Evolutionary conservation across 2,888 invertebrate species (phyloP).

Genomic region (Ennomos erosarius): DNA sequence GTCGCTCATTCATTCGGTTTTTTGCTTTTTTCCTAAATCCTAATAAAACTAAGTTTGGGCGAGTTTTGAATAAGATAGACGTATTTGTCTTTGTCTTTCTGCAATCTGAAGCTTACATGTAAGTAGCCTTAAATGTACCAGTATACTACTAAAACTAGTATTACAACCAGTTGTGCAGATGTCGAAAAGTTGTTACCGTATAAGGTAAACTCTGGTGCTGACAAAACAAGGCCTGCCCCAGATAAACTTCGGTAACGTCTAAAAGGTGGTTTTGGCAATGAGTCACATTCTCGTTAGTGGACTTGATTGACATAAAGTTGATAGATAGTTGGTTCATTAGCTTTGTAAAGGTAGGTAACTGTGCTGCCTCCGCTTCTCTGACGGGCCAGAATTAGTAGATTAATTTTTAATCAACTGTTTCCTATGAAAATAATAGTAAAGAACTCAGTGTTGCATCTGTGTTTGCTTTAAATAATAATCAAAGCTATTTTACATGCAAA

Average conservation of each 20-base stretch:
- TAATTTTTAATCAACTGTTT: too few relatives aligned
- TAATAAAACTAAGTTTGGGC: background rate
- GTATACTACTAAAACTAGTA: conserved; percentile 4
- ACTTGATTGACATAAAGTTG: conserved; percentile 55
- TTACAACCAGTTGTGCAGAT: conserved; percentile 53
- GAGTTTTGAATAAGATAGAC: conserved; percentile 40
- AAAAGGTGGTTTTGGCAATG: conserved; percentile 59
- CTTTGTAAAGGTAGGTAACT: conserved; percentile 54
- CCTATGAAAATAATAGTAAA: too few relatives aligned
- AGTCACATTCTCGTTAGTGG: conserved; percentile 63
- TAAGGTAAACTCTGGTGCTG: conserved; percentile 63
- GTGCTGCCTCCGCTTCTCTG: background rate
- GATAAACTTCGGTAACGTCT: conserved; percentile 52
- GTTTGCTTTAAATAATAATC: too few relatives aligned
- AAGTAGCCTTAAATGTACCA: conserved; percentile 38
- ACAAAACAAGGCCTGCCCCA: conserved; percentile 67
- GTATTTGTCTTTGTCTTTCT: conserved; percentile 37
- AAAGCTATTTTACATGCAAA: too few relatives aligned
- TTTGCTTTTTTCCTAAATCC: too few relatives aligned
- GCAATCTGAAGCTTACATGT: conserved; percentile 41
- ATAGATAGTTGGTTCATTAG: conserved; percentile 53
- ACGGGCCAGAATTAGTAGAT: background rate
- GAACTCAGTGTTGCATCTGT: too few relatives aligned
- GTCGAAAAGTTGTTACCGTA: conserved; percentile 60
- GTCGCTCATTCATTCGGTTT: too few relatives aligned